These are phyloP conservation scores for Dendrolimus houi DNA, from an alignment of 2,888 invertebrate genomes.

Conservation along the genomic window DNA sequence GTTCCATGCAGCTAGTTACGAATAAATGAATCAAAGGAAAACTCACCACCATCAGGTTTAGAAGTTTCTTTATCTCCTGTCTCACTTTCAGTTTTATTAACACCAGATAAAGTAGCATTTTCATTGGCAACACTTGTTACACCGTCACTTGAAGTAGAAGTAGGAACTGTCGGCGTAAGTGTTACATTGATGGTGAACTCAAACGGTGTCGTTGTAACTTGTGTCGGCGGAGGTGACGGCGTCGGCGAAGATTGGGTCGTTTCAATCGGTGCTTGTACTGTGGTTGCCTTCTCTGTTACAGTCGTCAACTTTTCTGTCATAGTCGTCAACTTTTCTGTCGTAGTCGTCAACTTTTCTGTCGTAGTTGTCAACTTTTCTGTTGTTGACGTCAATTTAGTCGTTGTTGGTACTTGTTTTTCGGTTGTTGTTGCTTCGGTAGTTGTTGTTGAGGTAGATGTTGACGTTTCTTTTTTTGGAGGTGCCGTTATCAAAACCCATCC, in stretches of 20 bases:
- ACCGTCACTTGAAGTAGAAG: slow-evolving; percentile 35
- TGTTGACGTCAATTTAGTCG: slow-evolving; percentile 15
- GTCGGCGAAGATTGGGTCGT: slow-evolving; percentile 7
- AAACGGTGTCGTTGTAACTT: slow-evolving; percentile 19
- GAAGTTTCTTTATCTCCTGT: slow-evolving; percentile 8
- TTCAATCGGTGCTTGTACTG: slow-evolving; percentile 5
- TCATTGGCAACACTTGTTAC: slow-evolving; percentile 24
- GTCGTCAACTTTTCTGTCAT: slow-evolving; percentile 1
- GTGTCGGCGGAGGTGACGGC: slow-evolving; percentile 8
- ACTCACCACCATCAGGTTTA: slow-evolving; percentile 12
- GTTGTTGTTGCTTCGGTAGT: slow-evolving; percentile 23
- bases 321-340: slow-evolving; percentile 4
- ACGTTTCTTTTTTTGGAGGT: slow-evolving; percentile 46
- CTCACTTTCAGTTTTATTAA: slow-evolving; percentile 22
- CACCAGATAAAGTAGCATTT: slow-evolving; percentile 22
- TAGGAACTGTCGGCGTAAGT: slow-evolving; percentile 39
- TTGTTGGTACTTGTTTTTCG: slow-evolving; percentile 13
- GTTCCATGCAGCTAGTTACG: too few species aligned
- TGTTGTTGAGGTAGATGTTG: slow-evolving; percentile 21
- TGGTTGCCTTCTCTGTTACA: slow-evolving; percentile 7
- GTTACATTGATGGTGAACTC: slow-evolving; percentile 61
- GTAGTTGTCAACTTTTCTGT: slow-evolving; percentile 26
- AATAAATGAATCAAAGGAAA: neutral
- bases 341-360: slow-evolving; percentile 9
- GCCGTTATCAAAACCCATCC: slow-evolving; percentile 78